phyloP scores from a whole-genome alignment of 2,113 vertebrate species.

The Chionis minor region DNA sequence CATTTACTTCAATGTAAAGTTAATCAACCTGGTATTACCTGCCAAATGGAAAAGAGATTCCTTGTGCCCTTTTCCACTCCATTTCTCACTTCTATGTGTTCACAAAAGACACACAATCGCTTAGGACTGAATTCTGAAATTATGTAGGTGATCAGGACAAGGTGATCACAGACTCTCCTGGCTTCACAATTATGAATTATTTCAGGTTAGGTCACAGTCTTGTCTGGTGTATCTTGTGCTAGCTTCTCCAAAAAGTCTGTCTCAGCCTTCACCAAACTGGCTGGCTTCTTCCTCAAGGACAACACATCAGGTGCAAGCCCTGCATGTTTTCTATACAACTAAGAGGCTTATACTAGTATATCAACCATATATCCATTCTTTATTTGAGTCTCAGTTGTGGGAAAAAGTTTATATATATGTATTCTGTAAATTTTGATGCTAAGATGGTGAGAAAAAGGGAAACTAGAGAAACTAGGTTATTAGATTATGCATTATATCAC shows the following conservation, averaged over 20 bases:
- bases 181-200: not conserved
- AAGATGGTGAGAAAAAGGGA: not conserved
- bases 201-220: not conserved
- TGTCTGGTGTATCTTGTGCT: not conserved
- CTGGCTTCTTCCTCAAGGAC: not conserved
- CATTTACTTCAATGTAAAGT: not conserved
- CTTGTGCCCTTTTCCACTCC: not conserved
- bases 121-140: not conserved
- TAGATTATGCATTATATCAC: not conserved
- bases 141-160: not conserved
- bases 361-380: not conserved
- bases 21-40: not conserved
- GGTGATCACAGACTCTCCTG: not conserved
- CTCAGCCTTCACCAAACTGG: not conserved
- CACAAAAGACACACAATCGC: not conserved
- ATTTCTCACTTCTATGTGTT: not conserved
- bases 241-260: not conserved
- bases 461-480: slow-evolving; percentile 5
- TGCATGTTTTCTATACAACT: not conserved
- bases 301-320: not conserved
- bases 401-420: not conserved
- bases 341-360: not conserved
- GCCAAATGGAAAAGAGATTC: not conserved
- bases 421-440: not conserved
- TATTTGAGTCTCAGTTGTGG: not conserved